Evolutionary conservation across 2,797 vertebrate genomes (phyloP).

Genomic region (Leptodactylus fallax): DNA sequence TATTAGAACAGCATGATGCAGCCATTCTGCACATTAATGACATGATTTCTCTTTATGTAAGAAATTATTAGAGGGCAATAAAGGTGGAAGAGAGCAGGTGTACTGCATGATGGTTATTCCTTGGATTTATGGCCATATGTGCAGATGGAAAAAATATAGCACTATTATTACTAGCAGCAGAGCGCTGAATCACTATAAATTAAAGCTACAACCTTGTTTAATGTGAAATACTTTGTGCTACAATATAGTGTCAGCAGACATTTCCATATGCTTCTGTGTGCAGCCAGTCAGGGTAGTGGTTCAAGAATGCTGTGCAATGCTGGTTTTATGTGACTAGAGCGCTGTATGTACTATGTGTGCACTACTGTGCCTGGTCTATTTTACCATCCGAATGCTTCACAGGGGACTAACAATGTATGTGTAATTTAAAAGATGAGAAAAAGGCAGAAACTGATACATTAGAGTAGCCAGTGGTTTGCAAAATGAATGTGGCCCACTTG

Average conservation of each 20-base stretch:
- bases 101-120: slow-evolving; percentile 5
- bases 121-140: slow-evolving; percentile 43
- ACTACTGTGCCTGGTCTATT: slow-evolving; percentile 29
- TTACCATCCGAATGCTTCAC: slow-evolving; percentile 31
- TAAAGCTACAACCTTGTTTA: slow-evolving; percentile 22
- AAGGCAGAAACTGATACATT: slow-evolving; percentile 27
- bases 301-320: not conserved
- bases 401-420: slow-evolving; percentile 47
- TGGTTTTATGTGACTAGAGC: slow-evolving; percentile 5
- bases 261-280: slow-evolving; percentile 32
- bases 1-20: slow-evolving; percentile 12
- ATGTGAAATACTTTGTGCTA: not conserved
- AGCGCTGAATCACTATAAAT: slow-evolving; percentile 11
- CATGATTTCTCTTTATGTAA: slow-evolving; percentile 40
- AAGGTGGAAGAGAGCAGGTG: slow-evolving; percentile 41
- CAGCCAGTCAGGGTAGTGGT: not conserved
- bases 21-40: slow-evolving; percentile 34
- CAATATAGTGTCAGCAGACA: not conserved
- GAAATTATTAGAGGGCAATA: slow-evolving; percentile 36
- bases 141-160: slow-evolving; percentile 47
- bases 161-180: slow-evolving; percentile 43
- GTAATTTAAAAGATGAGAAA: slow-evolving; percentile 42
- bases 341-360: not conserved
- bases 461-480: slow-evolving; percentile 21
- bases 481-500: slow-evolving; percentile 38